A percentile compares a stretch with the other conserved stretches of the same genome.
These are phyloP conservation scores for Scarus forsteni DNA, from an alignment of 2,797 vertebrate genomes.

Conservation along the genomic window DNA sequence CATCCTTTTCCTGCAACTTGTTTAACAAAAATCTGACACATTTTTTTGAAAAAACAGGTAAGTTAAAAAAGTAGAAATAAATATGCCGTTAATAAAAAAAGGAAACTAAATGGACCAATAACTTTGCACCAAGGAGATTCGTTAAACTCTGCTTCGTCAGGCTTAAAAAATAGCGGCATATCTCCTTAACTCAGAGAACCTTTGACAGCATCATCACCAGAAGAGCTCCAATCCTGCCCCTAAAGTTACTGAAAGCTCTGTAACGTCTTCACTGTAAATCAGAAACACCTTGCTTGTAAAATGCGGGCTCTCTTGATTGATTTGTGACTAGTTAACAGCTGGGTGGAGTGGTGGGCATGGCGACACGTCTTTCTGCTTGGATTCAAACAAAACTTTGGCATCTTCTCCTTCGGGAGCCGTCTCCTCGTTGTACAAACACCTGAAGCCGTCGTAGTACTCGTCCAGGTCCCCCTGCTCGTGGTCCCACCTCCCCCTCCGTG, in stretches of 20 bases:
- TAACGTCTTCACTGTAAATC: not conserved
- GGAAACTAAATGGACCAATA: constrained; percentile 39
- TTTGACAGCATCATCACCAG: too few species aligned
- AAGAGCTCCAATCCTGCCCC: not conserved
- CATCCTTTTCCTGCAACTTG: not conserved
- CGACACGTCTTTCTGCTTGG: constrained; percentile 53
- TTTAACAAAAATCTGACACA: not conserved
- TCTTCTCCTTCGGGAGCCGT: not conserved
- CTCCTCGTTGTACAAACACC: constrained; percentile 76
- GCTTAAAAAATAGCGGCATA: too few species aligned
- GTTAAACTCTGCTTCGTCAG: constrained; percentile 1
- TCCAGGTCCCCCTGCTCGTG: constrained; percentile 58
- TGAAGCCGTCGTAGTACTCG: constrained; percentile 83
- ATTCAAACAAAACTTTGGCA: not conserved
- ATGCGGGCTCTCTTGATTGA: constrained; percentile 3
- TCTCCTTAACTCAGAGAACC: too few species aligned
- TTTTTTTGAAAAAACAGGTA: constrained; percentile 22
- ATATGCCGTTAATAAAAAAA: constrained; percentile 8
- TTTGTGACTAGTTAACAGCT: constrained; percentile 48
- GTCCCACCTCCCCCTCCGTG: constrained; percentile 7
- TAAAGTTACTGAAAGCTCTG: not conserved
- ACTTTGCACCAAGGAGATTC: constrained; percentile 11
- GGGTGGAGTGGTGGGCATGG: constrained; percentile 81
- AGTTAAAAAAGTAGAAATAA: constrained; percentile 27
- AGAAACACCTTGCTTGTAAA: not conserved